These are phyloP conservation scores for Bradysia coprophila DNA, from an alignment of 1,140 invertebrate species.

Conservation along the genomic window DNA sequence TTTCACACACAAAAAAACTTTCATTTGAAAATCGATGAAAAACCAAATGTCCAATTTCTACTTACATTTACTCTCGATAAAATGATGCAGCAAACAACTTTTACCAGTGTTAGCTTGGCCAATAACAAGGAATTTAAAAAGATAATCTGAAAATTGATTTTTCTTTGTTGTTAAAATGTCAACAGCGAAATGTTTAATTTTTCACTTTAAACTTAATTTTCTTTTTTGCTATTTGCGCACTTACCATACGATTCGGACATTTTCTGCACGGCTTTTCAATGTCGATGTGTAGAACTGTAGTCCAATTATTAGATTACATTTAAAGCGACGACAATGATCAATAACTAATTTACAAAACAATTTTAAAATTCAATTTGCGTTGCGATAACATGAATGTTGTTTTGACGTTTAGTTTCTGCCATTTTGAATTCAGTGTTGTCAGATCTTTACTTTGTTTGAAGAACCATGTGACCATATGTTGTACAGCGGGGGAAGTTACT, in stretches of 20 bases:
- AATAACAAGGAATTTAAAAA: slow-evolving; percentile 73
- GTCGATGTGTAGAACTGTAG: neutral
- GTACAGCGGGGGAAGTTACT: no score
- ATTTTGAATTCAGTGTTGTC: no score
- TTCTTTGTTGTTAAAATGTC: neutral
- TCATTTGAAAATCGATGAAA: no score
- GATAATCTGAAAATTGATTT: slow-evolving; percentile 40
- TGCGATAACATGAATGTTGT: no score
- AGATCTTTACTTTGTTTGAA: no score
- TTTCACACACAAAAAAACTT: no score
- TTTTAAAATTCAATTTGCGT: no score
- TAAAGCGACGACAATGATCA: neutral
- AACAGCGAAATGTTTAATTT: no score
- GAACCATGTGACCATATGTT: no score
- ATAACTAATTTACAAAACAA: no score
- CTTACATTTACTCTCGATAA: slow-evolving; percentile 80
- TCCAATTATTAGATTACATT: neutral
- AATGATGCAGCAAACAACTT: slow-evolving; percentile 75
- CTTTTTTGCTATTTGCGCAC: neutral
- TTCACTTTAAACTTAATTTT: neutral
- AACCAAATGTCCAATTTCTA: slow-evolving; percentile 10
- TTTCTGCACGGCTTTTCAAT: neutral
- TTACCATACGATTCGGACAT: slow-evolving; percentile 1
- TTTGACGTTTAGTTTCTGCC: no score
- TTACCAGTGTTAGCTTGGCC: slow-evolving; percentile 73